phyloP scores from a whole-genome alignment of 2,113 vertebrate genomes.

The Columbina picui region DNA sequence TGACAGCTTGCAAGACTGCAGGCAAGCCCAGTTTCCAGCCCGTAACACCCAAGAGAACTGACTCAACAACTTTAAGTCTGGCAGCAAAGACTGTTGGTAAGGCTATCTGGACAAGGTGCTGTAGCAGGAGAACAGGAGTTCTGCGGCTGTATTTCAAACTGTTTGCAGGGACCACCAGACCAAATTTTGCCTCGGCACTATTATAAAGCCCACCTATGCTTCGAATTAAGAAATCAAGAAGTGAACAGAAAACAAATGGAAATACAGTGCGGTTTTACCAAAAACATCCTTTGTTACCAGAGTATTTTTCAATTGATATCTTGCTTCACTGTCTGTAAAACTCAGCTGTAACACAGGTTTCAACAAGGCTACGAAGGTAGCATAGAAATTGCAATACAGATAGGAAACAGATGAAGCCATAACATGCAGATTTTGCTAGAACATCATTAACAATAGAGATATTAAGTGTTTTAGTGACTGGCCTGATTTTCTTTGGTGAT shows the following conservation, averaged over 20 bases:
- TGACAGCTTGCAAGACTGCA: not conserved
- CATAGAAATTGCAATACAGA: fast-evolving
- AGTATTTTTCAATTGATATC: not conserved
- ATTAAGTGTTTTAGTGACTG: not conserved
- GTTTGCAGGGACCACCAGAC: not conserved
- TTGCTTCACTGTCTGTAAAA: not conserved
- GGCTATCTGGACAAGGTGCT: not conserved
- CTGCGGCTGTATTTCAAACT: not conserved
- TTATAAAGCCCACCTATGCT: not conserved
- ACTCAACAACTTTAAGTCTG: not conserved
- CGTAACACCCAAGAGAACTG: not conserved
- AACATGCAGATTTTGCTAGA: not conserved
- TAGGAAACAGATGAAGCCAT: not conserved
- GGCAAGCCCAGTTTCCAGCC: not conserved
- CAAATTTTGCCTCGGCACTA: not conserved
- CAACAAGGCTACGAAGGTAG: not conserved
- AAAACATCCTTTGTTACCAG: not conserved
- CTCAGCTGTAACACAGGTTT: not conserved
- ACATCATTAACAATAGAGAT: not conserved
- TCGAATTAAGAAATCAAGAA: not conserved
- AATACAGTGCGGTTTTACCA: not conserved
- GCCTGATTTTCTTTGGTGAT: not conserved
- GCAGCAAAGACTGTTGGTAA: not conserved
- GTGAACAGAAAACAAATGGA: not conserved
- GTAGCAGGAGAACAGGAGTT: not conserved